A percentile compares a stretch with the other conserved stretches of the same genome.
These are phyloP conservation scores for Typhlichthys eigenmanni DNA, from an alignment of 2,797 vertebrate species.

Conservation along the genomic window DNA sequence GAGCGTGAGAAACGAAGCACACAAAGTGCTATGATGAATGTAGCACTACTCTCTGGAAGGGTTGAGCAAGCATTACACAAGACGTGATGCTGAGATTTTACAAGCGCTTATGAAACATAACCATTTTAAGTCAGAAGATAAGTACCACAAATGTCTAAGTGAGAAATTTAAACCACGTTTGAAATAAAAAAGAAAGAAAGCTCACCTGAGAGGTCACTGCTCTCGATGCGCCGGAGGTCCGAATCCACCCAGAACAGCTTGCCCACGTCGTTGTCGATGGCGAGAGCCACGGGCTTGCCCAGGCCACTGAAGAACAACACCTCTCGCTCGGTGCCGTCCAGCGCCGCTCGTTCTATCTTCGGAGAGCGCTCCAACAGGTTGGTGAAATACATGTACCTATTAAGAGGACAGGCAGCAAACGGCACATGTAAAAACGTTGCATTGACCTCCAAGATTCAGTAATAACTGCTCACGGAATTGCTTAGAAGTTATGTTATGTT, in stretches of 20 bases:
- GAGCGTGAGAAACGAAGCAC: not conserved
- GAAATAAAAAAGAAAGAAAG: not conserved
- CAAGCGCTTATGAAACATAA: no score
- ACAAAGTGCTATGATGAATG: no score
- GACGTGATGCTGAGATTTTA: no score
- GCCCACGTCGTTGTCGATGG: conserved; percentile 89
- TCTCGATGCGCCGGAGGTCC: conserved; percentile 94
- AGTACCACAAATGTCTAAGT: no score
- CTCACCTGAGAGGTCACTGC: conserved; percentile 96
- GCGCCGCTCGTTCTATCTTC: conserved; percentile 92
- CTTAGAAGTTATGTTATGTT: not conserved
- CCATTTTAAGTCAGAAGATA: no score
- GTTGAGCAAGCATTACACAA: no score
- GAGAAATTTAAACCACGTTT: not conserved
- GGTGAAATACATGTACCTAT: conserved; percentile 98
- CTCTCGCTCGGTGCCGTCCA: conserved; percentile 95
- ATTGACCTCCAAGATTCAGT: not conserved
- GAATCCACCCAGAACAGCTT: conserved; percentile 97
- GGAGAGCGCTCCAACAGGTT: conserved; percentile 94
- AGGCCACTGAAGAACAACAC: conserved; percentile 93
- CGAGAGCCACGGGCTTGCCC: conserved; percentile 89
- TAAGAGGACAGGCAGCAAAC: not conserved
- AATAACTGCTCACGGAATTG: not conserved
- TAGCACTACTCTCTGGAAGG: no score
- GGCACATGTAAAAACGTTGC: not conserved